Conservation (phyloP, 2,113 vertebrate genomes). For the Cavia aperea region DNA sequence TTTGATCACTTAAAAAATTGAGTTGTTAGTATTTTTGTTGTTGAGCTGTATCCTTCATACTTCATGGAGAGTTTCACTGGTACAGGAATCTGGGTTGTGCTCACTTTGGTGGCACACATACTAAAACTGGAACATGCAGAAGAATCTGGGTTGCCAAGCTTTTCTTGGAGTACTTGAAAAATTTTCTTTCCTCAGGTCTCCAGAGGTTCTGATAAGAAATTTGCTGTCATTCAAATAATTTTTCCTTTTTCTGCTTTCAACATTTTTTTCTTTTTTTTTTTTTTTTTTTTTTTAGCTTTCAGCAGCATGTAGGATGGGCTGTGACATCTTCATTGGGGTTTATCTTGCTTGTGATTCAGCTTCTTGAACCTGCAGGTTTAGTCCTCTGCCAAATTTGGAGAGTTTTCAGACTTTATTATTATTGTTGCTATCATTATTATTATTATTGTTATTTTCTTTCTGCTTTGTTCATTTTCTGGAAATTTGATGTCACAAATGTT, state of each 20-base stretch:
- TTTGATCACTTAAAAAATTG: not conserved
- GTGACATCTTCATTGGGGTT: not conserved
- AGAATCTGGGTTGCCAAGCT: not conserved
- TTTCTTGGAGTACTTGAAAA: not conserved
- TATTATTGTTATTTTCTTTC: not conserved
- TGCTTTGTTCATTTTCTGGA: slow-evolving; percentile 1
- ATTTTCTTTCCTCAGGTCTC: not conserved
- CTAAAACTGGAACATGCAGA: not conserved
- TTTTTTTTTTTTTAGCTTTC: not conserved
- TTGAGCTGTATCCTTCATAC: not conserved
- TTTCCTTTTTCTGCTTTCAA: not conserved
- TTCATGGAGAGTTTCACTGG: not conserved
- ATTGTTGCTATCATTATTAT: not conserved
- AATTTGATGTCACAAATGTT: not conserved
- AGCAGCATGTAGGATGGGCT: not conserved
- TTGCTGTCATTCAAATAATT: not conserved
- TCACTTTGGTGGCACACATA: not conserved
- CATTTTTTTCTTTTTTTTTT: not conserved
- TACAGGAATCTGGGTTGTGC: not conserved
- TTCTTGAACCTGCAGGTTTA: not conserved
- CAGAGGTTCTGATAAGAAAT: not conserved
- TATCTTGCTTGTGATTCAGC: not conserved
- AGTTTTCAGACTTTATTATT: not conserved
- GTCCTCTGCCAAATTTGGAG: not conserved
- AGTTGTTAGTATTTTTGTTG: slow-evolving; percentile 8